Conservation (phyloP, 2,888 invertebrate species). For the Galerucella pusilla region DNA sequence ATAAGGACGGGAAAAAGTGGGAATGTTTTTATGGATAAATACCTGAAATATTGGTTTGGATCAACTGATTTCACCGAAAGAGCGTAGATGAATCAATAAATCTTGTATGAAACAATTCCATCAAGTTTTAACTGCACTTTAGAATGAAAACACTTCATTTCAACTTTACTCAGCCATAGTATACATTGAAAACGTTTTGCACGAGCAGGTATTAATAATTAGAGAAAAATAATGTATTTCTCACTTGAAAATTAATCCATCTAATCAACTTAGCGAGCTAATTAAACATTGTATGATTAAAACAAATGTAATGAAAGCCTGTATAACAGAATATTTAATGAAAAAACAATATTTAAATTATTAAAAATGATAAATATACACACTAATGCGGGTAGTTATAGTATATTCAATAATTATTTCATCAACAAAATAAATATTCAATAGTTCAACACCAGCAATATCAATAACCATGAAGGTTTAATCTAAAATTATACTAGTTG, state of each 20-base stretch:
- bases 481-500: slow-evolving; percentile 38
- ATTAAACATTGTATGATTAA: background rate
- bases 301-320: background rate
- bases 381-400: background rate
- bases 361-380: background rate
- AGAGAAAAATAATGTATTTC: background rate
- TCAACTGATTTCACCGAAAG: too few relatives aligned
- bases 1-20: too few relatives aligned
- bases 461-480: slow-evolving; percentile 38
- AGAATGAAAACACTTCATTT: too few relatives aligned
- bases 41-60: too few relatives aligned
- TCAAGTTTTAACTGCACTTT: too few relatives aligned
- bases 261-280: background rate
- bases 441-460: slow-evolving; percentile 8
- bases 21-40: too few relatives aligned
- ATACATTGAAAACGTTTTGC: background rate
- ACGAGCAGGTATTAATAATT: background rate
- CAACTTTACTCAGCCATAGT: too few relatives aligned
- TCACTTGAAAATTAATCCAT: background rate
- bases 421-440: slow-evolving; percentile 8
- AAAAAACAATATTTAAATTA: background rate
- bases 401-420: background rate
- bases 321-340: background rate
- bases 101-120: too few relatives aligned
- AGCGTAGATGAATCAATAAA: too few relatives aligned